Evolutionary conservation across 1,140 invertebrate species (phyloP).

Genomic region (Steinernema khuongi): DNA sequence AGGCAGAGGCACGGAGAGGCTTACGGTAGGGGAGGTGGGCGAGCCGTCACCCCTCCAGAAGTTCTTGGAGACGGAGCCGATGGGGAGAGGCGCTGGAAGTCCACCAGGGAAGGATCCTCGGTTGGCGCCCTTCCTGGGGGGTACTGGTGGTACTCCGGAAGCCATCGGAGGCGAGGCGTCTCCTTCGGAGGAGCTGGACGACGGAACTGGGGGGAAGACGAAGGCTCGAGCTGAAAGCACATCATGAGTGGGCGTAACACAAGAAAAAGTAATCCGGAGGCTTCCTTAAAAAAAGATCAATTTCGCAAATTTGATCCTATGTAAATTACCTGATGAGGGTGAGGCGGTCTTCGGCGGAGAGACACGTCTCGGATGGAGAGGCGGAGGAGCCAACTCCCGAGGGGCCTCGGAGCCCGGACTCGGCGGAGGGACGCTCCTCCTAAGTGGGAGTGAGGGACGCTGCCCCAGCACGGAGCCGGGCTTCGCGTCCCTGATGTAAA

Average conservation of each 20-base stretch:
- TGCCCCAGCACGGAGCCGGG: neutral
- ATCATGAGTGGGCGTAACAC: too few species aligned
- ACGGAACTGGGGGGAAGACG: neutral
- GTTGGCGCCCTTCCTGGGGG: neutral
- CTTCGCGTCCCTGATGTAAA: neutral
- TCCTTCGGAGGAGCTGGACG: neutral
- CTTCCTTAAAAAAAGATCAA: too few species aligned
- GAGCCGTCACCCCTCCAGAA: neutral
- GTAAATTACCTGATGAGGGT: neutral
- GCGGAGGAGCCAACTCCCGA: neutral
- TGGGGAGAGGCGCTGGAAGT: neutral
- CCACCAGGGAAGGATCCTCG: neutral
- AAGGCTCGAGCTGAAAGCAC: too few species aligned
- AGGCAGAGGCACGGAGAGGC: neutral
- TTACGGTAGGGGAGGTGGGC: neutral
- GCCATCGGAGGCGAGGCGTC: neutral
- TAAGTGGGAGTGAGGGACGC: neutral
- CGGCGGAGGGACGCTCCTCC: neutral
- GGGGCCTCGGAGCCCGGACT: neutral
- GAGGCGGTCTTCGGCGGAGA: neutral
- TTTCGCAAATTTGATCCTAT: neutral
- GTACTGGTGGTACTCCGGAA: neutral
- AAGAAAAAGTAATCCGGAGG: too few species aligned
- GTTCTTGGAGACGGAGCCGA: neutral
- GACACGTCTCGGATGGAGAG: neutral